These are phyloP conservation scores for Spheniscus humboldti DNA, from an alignment of 2,797 vertebrate genomes.

Conservation along the genomic window DNA sequence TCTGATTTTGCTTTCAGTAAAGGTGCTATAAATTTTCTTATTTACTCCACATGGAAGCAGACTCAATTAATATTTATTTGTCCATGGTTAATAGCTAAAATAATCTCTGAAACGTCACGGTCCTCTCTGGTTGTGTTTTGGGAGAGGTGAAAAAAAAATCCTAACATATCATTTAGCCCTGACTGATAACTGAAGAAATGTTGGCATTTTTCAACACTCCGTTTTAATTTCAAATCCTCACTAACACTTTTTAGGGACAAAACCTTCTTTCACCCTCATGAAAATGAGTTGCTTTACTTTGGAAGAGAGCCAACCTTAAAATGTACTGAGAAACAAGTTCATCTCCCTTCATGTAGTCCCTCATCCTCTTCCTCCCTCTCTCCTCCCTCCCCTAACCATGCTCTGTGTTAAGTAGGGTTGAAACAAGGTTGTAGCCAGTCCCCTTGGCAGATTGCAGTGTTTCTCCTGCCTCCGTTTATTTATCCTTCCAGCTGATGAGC, in stretches of 20 bases:
- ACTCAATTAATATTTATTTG: constrained; percentile 37
- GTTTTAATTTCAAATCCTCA: background rate
- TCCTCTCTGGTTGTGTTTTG: background rate
- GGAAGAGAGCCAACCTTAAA: background rate
- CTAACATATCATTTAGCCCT: background rate
- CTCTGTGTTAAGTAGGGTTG: background rate
- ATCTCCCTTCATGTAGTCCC: background rate
- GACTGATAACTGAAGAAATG: background rate
- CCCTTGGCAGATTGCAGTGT: background rate
- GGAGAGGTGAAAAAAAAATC: background rate
- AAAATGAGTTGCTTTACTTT: background rate
- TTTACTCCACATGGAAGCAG: background rate
- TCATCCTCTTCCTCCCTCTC: background rate
- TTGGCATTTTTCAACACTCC: background rate
- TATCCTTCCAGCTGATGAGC: background rate
- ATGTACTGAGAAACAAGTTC: background rate
- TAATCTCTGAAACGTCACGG: background rate
- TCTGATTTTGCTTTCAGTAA: constrained; percentile 4
- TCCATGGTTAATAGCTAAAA: background rate
- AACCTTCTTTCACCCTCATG: background rate
- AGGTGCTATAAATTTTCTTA: constrained; percentile 1
- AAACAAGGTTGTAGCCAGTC: background rate
- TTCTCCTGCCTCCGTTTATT: background rate
- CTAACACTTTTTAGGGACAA: background rate
- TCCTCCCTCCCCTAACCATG: background rate